A percentile compares a stretch with the other conserved stretches of the same genome.
These are phyloP conservation scores for Myiagra hebetior DNA, from an alignment of 2,113 vertebrate genomes.

Conservation along the genomic window DNA sequence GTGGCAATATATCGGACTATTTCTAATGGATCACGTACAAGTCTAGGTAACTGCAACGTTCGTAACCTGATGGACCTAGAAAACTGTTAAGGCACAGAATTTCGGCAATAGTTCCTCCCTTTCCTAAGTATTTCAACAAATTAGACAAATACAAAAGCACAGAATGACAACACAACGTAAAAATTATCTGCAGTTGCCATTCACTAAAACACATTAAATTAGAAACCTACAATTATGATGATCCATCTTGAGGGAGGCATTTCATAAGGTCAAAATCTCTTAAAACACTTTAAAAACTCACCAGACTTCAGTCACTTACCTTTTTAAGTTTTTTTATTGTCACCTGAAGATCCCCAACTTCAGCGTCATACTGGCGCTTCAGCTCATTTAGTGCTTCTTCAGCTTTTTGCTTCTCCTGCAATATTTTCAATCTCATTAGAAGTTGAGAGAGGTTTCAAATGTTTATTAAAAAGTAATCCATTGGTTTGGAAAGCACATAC, in stretches of 20 bases:
- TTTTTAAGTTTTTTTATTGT: conserved; percentile 90
- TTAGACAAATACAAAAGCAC: background rate
- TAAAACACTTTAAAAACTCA: background rate
- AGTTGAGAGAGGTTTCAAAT: background rate
- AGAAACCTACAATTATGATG: background rate
- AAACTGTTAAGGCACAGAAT: background rate
- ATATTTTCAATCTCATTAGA: background rate
- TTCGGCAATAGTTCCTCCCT: background rate
- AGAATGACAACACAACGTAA: background rate
- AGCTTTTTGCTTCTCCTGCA: conserved; percentile 83
- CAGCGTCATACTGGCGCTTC: conserved; percentile 82
- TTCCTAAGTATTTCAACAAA: background rate
- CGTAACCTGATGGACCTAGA: background rate
- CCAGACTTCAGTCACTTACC: conserved; percentile 58
- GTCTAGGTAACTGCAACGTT: background rate
- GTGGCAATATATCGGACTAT: background rate
- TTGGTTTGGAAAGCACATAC: background rate
- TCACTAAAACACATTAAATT: background rate
- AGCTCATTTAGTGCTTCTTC: conserved; percentile 83
- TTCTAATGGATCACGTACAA: background rate
- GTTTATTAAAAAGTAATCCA: background rate
- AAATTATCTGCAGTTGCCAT: background rate
- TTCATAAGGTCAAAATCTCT: background rate
- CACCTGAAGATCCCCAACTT: conserved; percentile 91
- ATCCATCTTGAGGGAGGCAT: background rate